Base-by-base conservation (phyloP, 2,113 vertebrate genomes). In the Epinephelus moara region DNA sequence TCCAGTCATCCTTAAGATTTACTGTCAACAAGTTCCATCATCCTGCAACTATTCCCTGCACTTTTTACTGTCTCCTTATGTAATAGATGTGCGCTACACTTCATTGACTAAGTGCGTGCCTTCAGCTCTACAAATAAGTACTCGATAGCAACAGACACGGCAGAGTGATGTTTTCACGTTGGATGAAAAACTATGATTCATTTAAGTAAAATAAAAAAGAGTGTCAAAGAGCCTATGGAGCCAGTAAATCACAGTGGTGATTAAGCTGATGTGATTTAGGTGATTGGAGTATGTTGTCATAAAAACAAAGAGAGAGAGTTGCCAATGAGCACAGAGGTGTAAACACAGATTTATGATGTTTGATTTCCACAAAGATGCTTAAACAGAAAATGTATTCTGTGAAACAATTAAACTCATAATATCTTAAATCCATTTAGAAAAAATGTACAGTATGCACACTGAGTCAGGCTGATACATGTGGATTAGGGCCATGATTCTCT, bases 1-100 rank as follows among this genome's bases (percentile, higher is more conserved):
- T 85, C 66, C 79, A 93, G 85, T 88, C 82, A 86, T 86, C 81
- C 67, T 13, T 47, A 86, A 85, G 80, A 94, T 93, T 91, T 93
- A 91, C 69, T 84, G 90, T 89, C 88, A 92, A 86, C 89, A 91
- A 85, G 81, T 79, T 76, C 63, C 82, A 83, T 92, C 91, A 91
- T 80, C 80, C 60, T 70, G 45, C 56, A 88, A 81, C 47, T 86
- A 89, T 90, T 80, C 59, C 17, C 71, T 56, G 56, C 37, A 0
- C 27, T 72, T 79, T 77, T 84, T 63, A 82, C 55, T 37, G 30
- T 85, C 77, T 63, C 17, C 55, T 55, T 72, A 60, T 42, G 19
- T 71, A 78, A 78, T 17, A 13, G 21, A 84, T 33, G 23, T 74
- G 6, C 0, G 11, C 47, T 71, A 21, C 2, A 7, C 57, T 70